These are phyloP conservation scores for Heliconius ethilla DNA, from an alignment of 2,888 invertebrate genomes.

Conservation along the genomic window DNA sequence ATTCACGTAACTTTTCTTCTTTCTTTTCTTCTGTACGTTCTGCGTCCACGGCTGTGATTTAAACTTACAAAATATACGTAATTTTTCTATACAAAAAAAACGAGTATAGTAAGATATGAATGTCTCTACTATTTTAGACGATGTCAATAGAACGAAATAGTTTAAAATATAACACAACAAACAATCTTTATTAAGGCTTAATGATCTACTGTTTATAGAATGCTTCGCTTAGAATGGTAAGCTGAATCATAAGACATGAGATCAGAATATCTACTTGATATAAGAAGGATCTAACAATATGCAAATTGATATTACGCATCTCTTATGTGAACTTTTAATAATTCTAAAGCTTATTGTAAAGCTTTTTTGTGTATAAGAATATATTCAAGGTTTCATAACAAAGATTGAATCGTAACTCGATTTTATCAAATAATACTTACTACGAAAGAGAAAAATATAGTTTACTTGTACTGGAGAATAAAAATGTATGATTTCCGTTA, in stretches of 20 bases:
- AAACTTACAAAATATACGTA: too few relatives aligned
- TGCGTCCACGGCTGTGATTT: too few relatives aligned
- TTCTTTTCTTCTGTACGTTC: too few relatives aligned
- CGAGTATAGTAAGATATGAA: too few relatives aligned
- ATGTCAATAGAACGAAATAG: neutral
- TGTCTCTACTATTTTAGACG: neutral
- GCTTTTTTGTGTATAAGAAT: neutral
- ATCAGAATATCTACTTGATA: slow-evolving; percentile 53
- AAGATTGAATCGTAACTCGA: neutral
- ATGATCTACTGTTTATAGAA: slow-evolving; percentile 25
- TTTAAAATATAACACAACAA: slow-evolving; percentile 7
- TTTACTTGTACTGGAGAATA: neutral
- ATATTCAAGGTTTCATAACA: neutral
- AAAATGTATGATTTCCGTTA: neutral
- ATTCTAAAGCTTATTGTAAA: neutral
- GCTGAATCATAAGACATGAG: slow-evolving; percentile 68
- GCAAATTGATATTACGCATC: slow-evolving; percentile 19
- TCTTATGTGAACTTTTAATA: slow-evolving; percentile 5
- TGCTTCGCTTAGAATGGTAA: slow-evolving; percentile 53
- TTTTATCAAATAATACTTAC: neutral
- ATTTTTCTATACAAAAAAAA: too few relatives aligned
- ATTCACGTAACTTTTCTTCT: too few relatives aligned
- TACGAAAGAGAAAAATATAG: neutral
- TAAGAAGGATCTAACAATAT: slow-evolving; percentile 21
- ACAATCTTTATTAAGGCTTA: slow-evolving; percentile 26